Evolutionary conservation across 2,797 vertebrate species (phyloP).

Genomic region (Sandelia bainsii): DNA sequence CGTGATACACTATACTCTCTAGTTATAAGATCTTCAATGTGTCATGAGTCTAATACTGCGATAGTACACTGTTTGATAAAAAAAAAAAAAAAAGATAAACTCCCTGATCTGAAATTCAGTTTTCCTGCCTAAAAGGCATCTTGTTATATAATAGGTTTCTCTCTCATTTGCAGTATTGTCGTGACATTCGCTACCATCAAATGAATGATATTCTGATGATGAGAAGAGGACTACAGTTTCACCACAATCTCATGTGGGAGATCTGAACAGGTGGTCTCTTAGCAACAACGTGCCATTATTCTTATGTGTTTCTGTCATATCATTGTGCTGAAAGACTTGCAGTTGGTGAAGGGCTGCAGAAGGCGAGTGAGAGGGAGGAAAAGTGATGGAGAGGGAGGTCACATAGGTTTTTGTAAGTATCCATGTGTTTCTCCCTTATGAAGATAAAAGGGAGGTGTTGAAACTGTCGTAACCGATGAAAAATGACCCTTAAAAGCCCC

Average conservation of each 20-base stretch:
- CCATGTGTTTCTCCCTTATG: slow-evolving; percentile 34
- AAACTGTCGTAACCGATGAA: slow-evolving; percentile 22
- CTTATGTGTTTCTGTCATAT: slow-evolving; percentile 81
- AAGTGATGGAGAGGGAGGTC: slow-evolving; percentile 30
- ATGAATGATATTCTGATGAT: slow-evolving; percentile 66
- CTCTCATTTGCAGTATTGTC: slow-evolving; percentile 46
- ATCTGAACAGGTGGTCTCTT: slow-evolving; percentile 87
- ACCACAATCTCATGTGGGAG: slow-evolving; percentile 73
- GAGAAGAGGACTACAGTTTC: slow-evolving; percentile 64
- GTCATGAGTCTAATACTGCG: slow-evolving; percentile 14
- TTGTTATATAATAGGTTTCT: slow-evolving; percentile 52
- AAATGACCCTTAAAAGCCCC: slow-evolving; percentile 38
- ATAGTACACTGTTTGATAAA: slow-evolving; percentile 16
- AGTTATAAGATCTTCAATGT: slow-evolving; percentile 29
- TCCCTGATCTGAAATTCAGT: slow-evolving; percentile 22
- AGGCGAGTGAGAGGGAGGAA: slow-evolving; percentile 44
- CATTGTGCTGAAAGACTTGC: slow-evolving; percentile 67
- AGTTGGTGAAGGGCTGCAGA: slow-evolving; percentile 47
- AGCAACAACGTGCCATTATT: slow-evolving; percentile 85
- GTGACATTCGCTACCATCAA: slow-evolving; percentile 58
- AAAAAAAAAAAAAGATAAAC: background rate
- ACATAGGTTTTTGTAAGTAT: slow-evolving; percentile 7
- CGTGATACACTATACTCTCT: slow-evolving; percentile 2
- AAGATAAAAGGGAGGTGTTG: slow-evolving; percentile 19
- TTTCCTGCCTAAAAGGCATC: slow-evolving; percentile 28